phyloP scores from a whole-genome alignment of 1,140 invertebrate genomes.

The Sycophaga agraensis region DNA sequence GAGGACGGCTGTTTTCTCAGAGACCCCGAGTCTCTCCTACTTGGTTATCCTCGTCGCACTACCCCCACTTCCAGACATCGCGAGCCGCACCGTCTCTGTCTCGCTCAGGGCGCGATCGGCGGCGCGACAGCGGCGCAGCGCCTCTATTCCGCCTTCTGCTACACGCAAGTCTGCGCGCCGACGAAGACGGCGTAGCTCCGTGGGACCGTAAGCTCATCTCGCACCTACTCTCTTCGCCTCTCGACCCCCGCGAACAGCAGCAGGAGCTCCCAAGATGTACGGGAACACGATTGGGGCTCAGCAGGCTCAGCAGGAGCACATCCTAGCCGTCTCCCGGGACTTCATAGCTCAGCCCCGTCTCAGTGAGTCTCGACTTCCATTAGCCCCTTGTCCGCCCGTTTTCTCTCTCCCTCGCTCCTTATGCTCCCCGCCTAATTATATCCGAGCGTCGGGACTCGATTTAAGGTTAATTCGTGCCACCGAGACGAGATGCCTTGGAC shows the following conservation, averaged over 20 bases:
- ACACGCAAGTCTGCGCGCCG: background rate
- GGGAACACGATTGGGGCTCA: constrained; percentile 50
- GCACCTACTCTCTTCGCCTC: constrained; percentile 58
- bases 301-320: constrained; percentile 75
- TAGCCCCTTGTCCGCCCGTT: background rate
- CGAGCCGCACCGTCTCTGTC: background rate
- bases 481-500: too few relatives aligned
- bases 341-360: constrained; percentile 96
- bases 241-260: constrained; percentile 41
- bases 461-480: background rate
- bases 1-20: too few relatives aligned
- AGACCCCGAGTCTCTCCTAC: too few relatives aligned
- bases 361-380: constrained; percentile 69
- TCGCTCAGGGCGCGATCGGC: background rate
- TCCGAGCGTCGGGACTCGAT: background rate
- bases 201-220: background rate
- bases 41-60: background rate
- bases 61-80: background rate
- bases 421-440: background rate
- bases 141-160: constrained; percentile 27
- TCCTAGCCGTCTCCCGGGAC: constrained; percentile 90
- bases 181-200: background rate
- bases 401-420: background rate
- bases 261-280: background rate
- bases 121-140: background rate